A percentile compares a stretch with the other conserved stretches of the same genome.
Conservation (phyloP, 2,113 vertebrate genomes). For the Sylvietta virens region DNA sequence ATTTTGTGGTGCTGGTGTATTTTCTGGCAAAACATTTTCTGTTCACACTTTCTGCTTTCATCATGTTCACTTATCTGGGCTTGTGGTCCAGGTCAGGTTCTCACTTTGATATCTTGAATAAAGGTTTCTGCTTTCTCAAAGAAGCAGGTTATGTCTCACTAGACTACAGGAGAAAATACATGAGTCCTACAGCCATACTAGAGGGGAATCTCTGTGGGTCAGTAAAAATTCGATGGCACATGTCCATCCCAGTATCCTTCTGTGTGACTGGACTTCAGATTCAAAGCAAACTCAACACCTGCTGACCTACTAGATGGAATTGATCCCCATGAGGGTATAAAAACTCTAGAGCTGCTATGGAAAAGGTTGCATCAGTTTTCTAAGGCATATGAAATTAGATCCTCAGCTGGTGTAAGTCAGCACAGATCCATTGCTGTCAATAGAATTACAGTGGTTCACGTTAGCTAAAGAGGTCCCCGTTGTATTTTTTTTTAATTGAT, state of each 20-base stretch:
- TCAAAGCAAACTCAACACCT: not conserved
- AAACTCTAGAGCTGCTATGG: not conserved
- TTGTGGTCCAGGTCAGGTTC: not conserved
- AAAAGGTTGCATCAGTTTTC: conserved; percentile 7
- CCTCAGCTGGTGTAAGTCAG: conserved; percentile 29
- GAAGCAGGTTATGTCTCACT: not conserved
- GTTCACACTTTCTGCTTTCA: not conserved
- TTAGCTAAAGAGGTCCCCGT: not conserved
- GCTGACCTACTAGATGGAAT: not conserved
- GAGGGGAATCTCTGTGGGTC: not conserved
- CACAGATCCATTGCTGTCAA: not conserved
- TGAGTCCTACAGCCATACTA: not conserved
- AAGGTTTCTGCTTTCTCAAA: not conserved
- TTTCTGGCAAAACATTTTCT: not conserved
- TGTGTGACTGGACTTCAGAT: not conserved
- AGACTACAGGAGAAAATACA: not conserved
- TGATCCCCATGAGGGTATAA: not conserved
- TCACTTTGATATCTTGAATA: not conserved
- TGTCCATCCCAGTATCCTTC: not conserved
- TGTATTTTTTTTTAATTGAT: not conserved
- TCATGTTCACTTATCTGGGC: not conserved
- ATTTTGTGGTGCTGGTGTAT: not conserved
- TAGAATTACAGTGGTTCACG: conserved; percentile 38
- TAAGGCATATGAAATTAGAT: conserved; percentile 9
- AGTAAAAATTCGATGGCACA: not conserved